These are phyloP conservation scores for Tylochromis polylepis DNA, from an alignment of 2,113 vertebrate genomes.

Conservation along the genomic window DNA sequence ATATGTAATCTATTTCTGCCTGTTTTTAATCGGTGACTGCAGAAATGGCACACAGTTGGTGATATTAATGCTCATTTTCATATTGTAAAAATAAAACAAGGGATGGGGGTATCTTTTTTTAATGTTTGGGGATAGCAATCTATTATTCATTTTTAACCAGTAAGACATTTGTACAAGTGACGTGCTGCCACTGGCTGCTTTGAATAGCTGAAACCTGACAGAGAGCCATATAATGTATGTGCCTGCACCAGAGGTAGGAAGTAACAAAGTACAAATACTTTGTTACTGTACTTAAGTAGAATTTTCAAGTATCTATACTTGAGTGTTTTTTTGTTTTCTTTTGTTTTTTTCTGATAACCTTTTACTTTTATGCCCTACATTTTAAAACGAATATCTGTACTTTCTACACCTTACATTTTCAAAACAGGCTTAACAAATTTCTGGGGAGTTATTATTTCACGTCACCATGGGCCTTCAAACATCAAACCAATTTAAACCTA, in stretches of 20 bases:
- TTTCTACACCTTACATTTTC: neutral
- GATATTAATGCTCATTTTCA: neutral
- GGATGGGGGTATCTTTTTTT: neutral
- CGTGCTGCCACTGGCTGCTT: neutral
- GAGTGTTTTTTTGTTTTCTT: too few relatives aligned
- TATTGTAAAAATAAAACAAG: neutral
- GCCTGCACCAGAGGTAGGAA: too few relatives aligned
- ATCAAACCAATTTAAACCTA: neutral
- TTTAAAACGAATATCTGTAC: neutral
- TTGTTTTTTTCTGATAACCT: neutral
- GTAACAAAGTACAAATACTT: neutral
- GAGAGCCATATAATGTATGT: neutral
- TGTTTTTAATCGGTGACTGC: neutral
- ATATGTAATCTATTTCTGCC: neutral
- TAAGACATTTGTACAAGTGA: neutral
- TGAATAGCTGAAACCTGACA: neutral
- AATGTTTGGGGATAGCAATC: neutral
- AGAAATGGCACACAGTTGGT: neutral
- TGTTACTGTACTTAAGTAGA: neutral
- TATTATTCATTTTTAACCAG: neutral
- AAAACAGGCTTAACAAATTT: neutral
- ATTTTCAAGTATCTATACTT: neutral
- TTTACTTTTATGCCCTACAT: neutral
- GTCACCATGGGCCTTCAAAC: neutral
- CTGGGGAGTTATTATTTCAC: too few relatives aligned